Evolutionary conservation across 35 echinoderm and acorn worm genomes (phyloP).

Genomic region (Heliocidaris erythrogramma): DNA sequence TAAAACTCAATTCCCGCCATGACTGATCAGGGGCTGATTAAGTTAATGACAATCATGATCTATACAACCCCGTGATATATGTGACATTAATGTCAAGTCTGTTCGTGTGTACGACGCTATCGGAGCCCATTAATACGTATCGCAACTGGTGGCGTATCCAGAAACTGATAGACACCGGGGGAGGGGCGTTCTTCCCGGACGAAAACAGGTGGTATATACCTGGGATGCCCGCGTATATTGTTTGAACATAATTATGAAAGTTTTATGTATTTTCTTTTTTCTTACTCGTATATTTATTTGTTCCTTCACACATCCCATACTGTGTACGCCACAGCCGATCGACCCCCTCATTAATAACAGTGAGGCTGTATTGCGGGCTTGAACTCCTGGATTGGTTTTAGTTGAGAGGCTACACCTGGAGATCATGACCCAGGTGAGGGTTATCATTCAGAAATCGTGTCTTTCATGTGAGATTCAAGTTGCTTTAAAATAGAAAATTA

Average conservation of each 20-base stretch:
- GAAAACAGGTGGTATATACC: not conserved
- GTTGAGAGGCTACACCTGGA: not conserved
- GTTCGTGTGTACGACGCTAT: not conserved
- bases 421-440: not conserved
- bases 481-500: no score
- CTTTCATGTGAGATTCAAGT: no score
- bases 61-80: not conserved
- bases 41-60: not conserved
- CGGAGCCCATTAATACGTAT: not conserved
- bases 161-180: no score
- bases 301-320: not conserved
- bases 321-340: not conserved
- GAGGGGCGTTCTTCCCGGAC: no score
- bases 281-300: not conserved
- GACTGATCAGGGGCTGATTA: not conserved
- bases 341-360: not conserved
- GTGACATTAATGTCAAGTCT: not conserved
- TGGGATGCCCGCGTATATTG: not conserved
- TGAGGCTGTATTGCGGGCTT: not conserved
- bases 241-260: not conserved
- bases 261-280: not conserved
- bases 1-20: not conserved
- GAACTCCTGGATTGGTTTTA: not conserved
- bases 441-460: no score
- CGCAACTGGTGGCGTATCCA: not conserved